phyloP scores from a whole-genome alignment of 2,888 invertebrate genomes.

The Sipha maydis region DNA sequence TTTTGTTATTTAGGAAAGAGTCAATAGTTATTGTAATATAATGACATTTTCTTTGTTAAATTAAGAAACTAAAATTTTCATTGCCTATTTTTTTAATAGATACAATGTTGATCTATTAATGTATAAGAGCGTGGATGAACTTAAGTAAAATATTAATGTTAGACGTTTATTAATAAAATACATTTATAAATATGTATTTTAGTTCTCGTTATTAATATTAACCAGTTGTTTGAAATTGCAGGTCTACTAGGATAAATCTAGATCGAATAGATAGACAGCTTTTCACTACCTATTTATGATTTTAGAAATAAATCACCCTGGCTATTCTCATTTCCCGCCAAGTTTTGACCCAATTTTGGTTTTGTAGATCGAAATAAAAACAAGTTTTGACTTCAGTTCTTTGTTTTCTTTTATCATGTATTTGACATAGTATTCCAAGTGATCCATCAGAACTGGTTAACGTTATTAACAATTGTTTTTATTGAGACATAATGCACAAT shows the following conservation, averaged over 20 bases:
- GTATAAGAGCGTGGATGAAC: not conserved
- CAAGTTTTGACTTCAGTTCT: not conserved
- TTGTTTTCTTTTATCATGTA: not conserved
- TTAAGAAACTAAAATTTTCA: too few species aligned
- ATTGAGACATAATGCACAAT: conserved; percentile 58
- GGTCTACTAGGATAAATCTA: not conserved
- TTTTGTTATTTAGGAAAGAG: too few species aligned
- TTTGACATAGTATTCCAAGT: conserved; percentile 26
- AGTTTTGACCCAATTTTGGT: conserved; percentile 51
- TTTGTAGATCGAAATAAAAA: conserved; percentile 27
- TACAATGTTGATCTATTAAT: not conserved
- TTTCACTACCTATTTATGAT: not conserved
- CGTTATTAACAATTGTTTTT: conserved; percentile 56
- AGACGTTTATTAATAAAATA: too few species aligned
- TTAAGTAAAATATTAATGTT: not conserved
- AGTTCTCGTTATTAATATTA: not conserved
- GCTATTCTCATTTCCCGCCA: conserved; percentile 46
- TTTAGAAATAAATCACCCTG: conserved; percentile 8
- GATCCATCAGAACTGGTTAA: conserved; percentile 58
- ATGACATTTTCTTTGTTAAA: too few species aligned
- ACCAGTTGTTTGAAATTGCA: not conserved
- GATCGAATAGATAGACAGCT: conserved; percentile 5
- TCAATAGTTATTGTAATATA: too few species aligned
- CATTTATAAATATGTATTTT: too few species aligned
- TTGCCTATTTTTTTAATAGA: too few species aligned